These are phyloP conservation scores for Potamilus streckersoni DNA, from an alignment of 1,140 invertebrate genomes.

Conservation along the genomic window DNA sequence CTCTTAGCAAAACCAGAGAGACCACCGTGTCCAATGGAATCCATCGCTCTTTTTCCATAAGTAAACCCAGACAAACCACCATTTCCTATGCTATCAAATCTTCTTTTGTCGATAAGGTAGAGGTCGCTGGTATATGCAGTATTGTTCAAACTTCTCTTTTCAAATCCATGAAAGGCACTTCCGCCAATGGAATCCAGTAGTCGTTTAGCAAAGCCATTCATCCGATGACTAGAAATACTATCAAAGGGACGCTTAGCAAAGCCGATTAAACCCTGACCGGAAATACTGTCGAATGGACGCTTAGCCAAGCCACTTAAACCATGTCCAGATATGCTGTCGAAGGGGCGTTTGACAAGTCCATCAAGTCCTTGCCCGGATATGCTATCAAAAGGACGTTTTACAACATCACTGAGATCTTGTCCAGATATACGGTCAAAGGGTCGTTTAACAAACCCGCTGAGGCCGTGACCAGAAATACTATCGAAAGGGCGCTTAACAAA, in stretches of 20 bases:
- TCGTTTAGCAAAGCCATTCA: constrained; percentile 19
- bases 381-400: constrained; percentile 26
- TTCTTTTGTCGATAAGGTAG: too few relatives aligned
- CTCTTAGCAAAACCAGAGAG: constrained; percentile 1
- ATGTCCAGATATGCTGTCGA: constrained; percentile 15
- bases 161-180: constrained; percentile 1
- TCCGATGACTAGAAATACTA: constrained; percentile 3
- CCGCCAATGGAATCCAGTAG: constrained; percentile 7
- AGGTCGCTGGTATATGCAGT: too few relatives aligned
- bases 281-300: constrained; percentile 16
- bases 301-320: constrained; percentile 18
- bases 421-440: constrained; percentile 26
- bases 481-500: constrained; percentile 34
- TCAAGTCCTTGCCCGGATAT: constrained; percentile 14
- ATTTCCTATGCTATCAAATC: too few relatives aligned
- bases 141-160: too few relatives aligned
- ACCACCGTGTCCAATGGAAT: constrained; percentile 3
- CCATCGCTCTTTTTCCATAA: neutral
- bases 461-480: constrained; percentile 18
- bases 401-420: constrained; percentile 9
- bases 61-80: too few relatives aligned
- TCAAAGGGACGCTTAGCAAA: constrained; percentile 13
- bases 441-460: constrained; percentile 21
- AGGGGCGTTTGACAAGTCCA: constrained; percentile 19
- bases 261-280: constrained; percentile 8